Evolutionary conservation across 2,888 invertebrate species (phyloP), one percentile per base, ranked within the genome.

Genomic region (Julus scanicus): DNA sequence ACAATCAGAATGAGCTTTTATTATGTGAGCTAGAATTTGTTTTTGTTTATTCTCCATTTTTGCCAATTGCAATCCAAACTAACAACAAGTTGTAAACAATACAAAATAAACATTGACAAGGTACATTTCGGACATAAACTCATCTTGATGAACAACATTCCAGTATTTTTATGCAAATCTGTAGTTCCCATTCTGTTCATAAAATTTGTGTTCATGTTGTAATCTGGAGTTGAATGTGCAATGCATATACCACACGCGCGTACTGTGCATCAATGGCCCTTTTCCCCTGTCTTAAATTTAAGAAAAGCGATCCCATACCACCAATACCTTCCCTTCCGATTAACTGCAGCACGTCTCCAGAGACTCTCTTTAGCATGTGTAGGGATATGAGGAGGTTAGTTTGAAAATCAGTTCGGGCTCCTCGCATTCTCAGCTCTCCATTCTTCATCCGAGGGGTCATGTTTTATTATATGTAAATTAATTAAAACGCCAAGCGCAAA

Each of bases 381-480:
- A 37, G 84, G 44, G n/a, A 9, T 39, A 84, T 20, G n/a, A 15
- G 17, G 84, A n/a, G 20, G 84, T n/a, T 44, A 40, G 39, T 84
- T 40, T 17, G 84, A 84, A 84, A 40, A 84, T 84, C 83, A 84
- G 40, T 39, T 63, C 8, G 63, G 63, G 63, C 63, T 63, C 6
- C 49, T 86, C 86, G 44, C 86, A 29, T 49, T 49, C 37, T 53
- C 86, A 53, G 86, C 48, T 37, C 53, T 57, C 57, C 87, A 71
- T 87, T 40, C 87, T 20, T 29, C 87, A 87, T 87, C 88, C 48
- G 87, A 87, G 84, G 44, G 40, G 88, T 88, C 84, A 84, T 88
- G 88, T 71, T 88, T 88, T 88, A 88, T 88, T 88, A 17, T 84
- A 84, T 71, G 83, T 44, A 84, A 88, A 88, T 88, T 88, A 88